Evolutionary conservation across 2,888 invertebrate species (phyloP), one percentile per base, ranked within the genome.

Genomic region (Eilema sororculum): DNA sequence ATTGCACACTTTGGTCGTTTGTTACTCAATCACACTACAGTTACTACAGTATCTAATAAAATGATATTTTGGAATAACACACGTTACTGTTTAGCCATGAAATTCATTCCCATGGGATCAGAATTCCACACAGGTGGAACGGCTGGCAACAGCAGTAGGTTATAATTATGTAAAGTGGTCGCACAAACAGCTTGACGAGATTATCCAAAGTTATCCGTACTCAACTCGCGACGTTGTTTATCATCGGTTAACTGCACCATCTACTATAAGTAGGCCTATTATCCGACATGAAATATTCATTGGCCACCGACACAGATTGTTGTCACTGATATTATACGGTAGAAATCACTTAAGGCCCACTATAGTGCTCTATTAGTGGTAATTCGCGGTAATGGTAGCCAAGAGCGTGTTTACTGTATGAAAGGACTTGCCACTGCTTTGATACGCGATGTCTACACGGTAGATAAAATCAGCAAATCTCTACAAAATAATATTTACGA

Each of bases 301-400:
- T 87, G 90, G 86, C 90, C 90, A 91, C 91, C 89, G 83, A 86
- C 88, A 86, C 78, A 85, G 90, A 90, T 90, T 91, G 90, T 93
- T 93, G 92, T 92, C 93, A 92, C 92, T 90, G 86, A 86, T 81
- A 90, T 92, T 90, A 92, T 89, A 87, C 87, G 77, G 83, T 87
- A 89, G 89, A 90, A 91, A 91, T 93, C 92, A 93, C 89, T 93
- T 90, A 90, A 73, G 84, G 84, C 81, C 63, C 60, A 76, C 77
- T 80, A 80, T 74, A 72, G 78, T 79, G 74, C 79, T 84, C 86
- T 89, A 92, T 91, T 91, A 91, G 86, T 85, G 87, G 86, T 91
- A 92, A 93, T 92, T 91, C 91, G 93, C 91, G 88, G 91, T 96
- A 96, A 96, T 95, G 91, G 94, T 89, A 86, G 88, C 33, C 65